These are phyloP conservation scores for Monodelphis domestica DNA, from an alignment of 2,797 vertebrate genomes.

Conservation along the genomic window DNA sequence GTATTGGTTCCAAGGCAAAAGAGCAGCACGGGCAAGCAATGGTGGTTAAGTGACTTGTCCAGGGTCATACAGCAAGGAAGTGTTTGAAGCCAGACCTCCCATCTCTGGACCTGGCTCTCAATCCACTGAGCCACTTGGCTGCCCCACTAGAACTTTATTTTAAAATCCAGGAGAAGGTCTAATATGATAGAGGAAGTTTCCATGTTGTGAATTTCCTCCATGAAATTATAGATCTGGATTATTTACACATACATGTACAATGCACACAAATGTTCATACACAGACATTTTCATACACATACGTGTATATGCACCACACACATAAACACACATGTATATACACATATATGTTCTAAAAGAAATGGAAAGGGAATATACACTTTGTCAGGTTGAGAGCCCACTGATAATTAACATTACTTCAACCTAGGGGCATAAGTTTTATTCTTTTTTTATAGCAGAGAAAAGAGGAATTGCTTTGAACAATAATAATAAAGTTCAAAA, in stretches of 20 bases:
- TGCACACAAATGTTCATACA: too few species aligned
- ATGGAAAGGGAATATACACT: slow-evolving; percentile 26
- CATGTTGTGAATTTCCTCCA: background rate
- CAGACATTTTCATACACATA: accelerated
- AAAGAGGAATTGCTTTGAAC: slow-evolving; percentile 32
- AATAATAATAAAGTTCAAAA: background rate
- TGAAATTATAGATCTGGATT: background rate
- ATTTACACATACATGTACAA: too few species aligned
- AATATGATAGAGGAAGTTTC: background rate
- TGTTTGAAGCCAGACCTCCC: too few species aligned
- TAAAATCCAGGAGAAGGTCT: background rate
- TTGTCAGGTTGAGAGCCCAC: slow-evolving; percentile 38
- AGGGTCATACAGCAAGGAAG: too few species aligned
- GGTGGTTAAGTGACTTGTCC: too few species aligned
- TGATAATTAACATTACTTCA: slow-evolving; percentile 26
- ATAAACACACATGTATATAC: background rate
- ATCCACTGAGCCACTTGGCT: too few species aligned
- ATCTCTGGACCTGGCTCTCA: too few species aligned
- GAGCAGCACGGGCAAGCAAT: too few species aligned
- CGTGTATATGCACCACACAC: too few species aligned
- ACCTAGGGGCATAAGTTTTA: slow-evolving; percentile 33
- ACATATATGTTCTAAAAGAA: slow-evolving; percentile 34
- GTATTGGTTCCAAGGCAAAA: too few species aligned
- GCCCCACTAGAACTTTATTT: background rate
- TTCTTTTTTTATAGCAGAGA: background rate